Percentiles rank a stretch among this genome's conserved stretches.
These are phyloP conservation scores for Scolopax mira DNA, from an alignment of 2,113 vertebrate species.

Conservation along the genomic window DNA sequence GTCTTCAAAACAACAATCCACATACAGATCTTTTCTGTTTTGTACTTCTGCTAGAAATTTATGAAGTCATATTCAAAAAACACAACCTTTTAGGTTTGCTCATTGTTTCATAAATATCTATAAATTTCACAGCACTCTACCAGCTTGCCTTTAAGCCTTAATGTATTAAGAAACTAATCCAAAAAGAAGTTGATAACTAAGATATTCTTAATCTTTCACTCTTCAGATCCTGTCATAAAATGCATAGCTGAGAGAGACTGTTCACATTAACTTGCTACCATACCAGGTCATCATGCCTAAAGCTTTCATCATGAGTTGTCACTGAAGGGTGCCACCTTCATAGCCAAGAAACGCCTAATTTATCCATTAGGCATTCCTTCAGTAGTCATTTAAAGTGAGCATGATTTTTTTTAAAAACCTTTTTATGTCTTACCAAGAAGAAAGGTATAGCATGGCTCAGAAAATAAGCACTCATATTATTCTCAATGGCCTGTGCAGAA, in stretches of 20 bases:
- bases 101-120: neutral
- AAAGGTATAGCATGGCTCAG: neutral
- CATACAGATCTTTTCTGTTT: slow-evolving; percentile 5
- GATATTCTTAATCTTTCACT: neutral
- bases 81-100: neutral
- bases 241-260: neutral
- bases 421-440: neutral
- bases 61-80: neutral
- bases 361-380: slow-evolving; percentile 16
- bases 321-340: neutral
- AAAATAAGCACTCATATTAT: neutral
- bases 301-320: slow-evolving; percentile 4
- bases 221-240: slow-evolving; percentile 3
- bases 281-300: neutral
- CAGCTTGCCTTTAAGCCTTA: neutral
- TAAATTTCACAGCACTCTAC: neutral
- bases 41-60: neutral
- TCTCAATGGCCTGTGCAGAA: neutral
- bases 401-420: neutral
- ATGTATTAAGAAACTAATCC: neutral
- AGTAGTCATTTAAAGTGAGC: neutral
- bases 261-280: neutral
- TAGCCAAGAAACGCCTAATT: slow-evolving; percentile 8
- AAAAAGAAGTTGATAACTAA: neutral
- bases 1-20: neutral